phyloP scores from a whole-genome alignment of 1,140 invertebrate genomes.

The Oryctes rhinoceros region DNA sequence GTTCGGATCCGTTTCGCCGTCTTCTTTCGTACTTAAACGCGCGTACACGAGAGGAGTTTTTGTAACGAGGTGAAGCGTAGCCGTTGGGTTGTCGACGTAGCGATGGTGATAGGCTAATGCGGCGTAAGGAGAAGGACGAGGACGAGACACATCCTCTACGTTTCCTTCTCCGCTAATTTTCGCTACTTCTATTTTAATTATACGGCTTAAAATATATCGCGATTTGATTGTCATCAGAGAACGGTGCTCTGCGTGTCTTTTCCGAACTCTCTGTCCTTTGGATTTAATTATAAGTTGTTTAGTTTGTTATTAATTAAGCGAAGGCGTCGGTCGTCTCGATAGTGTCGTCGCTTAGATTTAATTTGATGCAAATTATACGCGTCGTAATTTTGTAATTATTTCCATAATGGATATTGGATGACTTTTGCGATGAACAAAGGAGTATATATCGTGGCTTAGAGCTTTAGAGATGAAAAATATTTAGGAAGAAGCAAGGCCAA shows the following conservation, averaged over 20 bases:
- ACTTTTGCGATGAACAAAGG: too few relatives aligned
- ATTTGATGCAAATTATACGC: conserved; percentile 12
- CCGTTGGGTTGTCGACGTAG: background rate
- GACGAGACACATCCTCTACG: background rate
- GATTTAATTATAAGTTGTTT: conserved; percentile 30
- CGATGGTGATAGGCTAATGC: background rate
- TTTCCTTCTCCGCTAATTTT: conserved; percentile 13
- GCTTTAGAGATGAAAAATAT: too few relatives aligned
- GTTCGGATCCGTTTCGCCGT: background rate
- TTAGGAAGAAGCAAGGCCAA: too few relatives aligned
- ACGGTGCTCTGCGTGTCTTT: background rate
- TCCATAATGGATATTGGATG: background rate
- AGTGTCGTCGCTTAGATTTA: conserved; percentile 20
- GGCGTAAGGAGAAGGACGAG: background rate
- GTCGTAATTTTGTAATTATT: conserved; percentile 11
- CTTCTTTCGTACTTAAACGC: background rate
- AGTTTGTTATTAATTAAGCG: conserved; percentile 22
- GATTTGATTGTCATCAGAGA: conserved; percentile 31
- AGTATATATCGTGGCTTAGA: too few relatives aligned
- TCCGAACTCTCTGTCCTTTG: background rate
- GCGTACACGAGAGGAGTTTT: background rate
- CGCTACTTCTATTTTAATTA: conserved; percentile 3
- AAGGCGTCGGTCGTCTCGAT: background rate
- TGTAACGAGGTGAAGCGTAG: background rate
- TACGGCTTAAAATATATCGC: conserved; percentile 25